Evolutionary conservation across 2,113 vertebrate genomes (phyloP), one percentile per base, ranked within the genome.

Genomic region (Crotophaga sulcirostris): DNA sequence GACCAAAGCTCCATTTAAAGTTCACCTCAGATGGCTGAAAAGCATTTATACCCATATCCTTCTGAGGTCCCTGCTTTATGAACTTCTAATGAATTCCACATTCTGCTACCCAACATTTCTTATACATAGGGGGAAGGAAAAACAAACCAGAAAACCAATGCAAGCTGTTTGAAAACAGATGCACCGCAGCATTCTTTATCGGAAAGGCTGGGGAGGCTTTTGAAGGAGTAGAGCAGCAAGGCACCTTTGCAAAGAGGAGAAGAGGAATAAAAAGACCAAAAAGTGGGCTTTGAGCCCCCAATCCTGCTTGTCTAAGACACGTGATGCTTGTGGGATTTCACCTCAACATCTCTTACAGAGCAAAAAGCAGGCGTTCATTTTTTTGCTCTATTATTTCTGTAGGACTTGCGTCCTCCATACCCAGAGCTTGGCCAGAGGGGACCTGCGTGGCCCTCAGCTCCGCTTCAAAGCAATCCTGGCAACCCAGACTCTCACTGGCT

Each of bases 41-140:
- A 94, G 91, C 93, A 95, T 94, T 89, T 92, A 90, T 96, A 93
- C 78, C 96, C 95, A 93, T 84, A 84, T 87, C 82, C 92, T 96
- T 97, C 93, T 93, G 82, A 94, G 87, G 83, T 93, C 95, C 94
- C 87, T 79, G 78, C 80, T 96, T 96, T 84, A 93, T 93, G 94
- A 94, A 94, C 87, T 72, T 45, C 94, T 95, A 94, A 97, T 90
- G 93, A 96, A 89, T 91, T 91, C 95, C 94, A 90, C 38, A 75
- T 96, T 92, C 82, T 40, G 62, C 64, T 75, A 91, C 84, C 87
- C 91, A 96, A 92, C 38, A 3, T 55, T 92, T 94, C 94, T 94
- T 72, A 89, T 93, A 91, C 44, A 47, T 68, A 28, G 78, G 82
- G 90, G 90, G 89, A 96, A 87, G 88, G n/a, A 96, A 96, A 95